A percentile compares a stretch with the other conserved stretches of the same genome.
These are phyloP conservation scores for Dorcus parallelipipedus DNA, from an alignment of 2,888 invertebrate species.

Conservation along the genomic window DNA sequence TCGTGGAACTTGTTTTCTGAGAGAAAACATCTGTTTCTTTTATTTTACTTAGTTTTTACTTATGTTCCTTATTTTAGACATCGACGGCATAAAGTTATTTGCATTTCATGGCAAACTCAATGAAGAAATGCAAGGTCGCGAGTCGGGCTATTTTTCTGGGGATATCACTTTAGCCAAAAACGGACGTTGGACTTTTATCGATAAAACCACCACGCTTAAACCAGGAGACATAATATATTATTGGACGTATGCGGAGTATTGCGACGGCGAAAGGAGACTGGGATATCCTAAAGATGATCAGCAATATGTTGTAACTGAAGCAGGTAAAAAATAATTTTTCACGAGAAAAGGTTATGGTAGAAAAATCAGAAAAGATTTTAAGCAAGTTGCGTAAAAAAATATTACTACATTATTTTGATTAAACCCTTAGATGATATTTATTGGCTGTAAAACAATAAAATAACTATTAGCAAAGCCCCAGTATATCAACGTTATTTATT, in stretches of 20 bases:
- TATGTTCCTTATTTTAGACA: slow-evolving; percentile 42
- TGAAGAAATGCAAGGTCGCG: slow-evolving; percentile 66
- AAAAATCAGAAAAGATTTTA: too few relatives aligned
- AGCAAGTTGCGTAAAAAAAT: too few relatives aligned
- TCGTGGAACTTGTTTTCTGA: too few relatives aligned
- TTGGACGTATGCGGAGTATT: slow-evolving; percentile 71
- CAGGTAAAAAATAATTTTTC: background rate
- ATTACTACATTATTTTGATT: too few relatives aligned
- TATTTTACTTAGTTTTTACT: too few relatives aligned
- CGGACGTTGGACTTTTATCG: slow-evolving; percentile 66
- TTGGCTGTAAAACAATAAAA: too few relatives aligned
- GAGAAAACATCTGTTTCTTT: too few relatives aligned
- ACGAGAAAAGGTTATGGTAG: background rate
- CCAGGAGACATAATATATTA: slow-evolving; percentile 68
- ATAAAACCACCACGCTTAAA: slow-evolving; percentile 57
- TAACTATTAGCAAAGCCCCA: too few relatives aligned
- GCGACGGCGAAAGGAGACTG: slow-evolving; percentile 45
- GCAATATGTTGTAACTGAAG: slow-evolving; percentile 50
- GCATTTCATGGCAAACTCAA: slow-evolving; percentile 76
- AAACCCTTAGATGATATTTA: too few relatives aligned
- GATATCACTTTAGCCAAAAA: slow-evolving; percentile 62
- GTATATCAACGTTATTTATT: too few relatives aligned
- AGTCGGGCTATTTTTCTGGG: slow-evolving; percentile 61
- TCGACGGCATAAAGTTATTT: slow-evolving; percentile 65
- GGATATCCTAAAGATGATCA: slow-evolving; percentile 66